These are phyloP conservation scores for Psittacula cyanocephala DNA, from an alignment of 2,113 vertebrate genomes.

Conservation along the genomic window DNA sequence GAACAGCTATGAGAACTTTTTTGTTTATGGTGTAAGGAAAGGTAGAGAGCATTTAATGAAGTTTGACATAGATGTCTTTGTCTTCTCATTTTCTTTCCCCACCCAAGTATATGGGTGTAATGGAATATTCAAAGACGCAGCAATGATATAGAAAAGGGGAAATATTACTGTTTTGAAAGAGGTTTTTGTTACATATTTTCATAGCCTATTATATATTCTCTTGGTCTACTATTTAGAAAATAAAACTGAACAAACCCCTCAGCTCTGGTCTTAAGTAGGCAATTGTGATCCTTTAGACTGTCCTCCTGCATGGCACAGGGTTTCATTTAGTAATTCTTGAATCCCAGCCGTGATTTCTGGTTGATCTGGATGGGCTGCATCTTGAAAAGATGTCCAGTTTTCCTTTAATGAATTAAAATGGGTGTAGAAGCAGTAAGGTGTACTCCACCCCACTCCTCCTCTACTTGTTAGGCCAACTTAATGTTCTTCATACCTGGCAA, in stretches of 20 bases:
- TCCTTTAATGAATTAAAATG: neutral
- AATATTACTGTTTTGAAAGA: neutral
- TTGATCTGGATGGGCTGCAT: neutral
- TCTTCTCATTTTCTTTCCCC: neutral
- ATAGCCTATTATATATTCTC: neutral
- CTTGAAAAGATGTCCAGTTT: neutral
- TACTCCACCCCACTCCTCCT: neutral
- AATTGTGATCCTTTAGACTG: neutral
- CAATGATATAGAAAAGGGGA: neutral
- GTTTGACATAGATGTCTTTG: neutral
- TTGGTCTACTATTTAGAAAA: neutral
- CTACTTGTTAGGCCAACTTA: neutral
- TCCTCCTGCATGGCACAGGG: neutral
- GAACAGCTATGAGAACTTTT: neutral
- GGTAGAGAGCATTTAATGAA: neutral
- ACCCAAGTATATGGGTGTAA: neutral
- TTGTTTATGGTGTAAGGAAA: neutral
- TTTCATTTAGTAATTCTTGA: neutral
- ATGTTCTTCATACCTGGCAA: neutral
- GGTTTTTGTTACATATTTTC: neutral
- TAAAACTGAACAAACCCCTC: neutral
- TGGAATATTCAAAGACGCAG: neutral
- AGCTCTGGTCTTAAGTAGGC: neutral
- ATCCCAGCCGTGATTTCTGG: neutral
- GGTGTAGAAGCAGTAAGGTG: neutral